Base-by-base conservation (phyloP, 2,888 invertebrate species). In the Colostygia pectinataria region DNA sequence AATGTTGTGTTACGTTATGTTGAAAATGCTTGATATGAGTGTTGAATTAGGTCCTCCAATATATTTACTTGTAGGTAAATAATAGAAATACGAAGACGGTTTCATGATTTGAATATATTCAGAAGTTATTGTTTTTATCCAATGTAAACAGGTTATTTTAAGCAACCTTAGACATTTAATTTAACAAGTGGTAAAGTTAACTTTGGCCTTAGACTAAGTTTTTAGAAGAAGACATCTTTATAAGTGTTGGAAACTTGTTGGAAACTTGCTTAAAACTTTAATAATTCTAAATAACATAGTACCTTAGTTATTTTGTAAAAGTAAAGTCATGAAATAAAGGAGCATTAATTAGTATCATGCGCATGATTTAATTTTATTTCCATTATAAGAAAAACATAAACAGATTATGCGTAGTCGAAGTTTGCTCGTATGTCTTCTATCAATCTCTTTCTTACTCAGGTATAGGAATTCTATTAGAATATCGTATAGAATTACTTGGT, bases 181-280 rank as follows among this genome's bases (percentile, higher is more conserved):
- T 66, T 57, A 59, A 66, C 56, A 61, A 65, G 59, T 57, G 54
- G 53, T 45, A 57, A 68, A 71, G 67, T 74, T 73, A 73, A 73
- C 70, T 73, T 71, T 63, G 59, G 25, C 57, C 62, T 56, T 54
- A 61, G 67, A 69, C 63, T 58, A 75, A 76, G 63, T 76, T 69
- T 65, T 66, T 63, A 71, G 61, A 65, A 71, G 61, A 65, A 70
- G 75, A 74, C 72, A 70, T 80, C 72, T 73, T 81, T 77, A 74
- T 65, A 75, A 70, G 66, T 75, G 72, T 77, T 73, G 39, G 20
- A 31, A 40, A 50, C 36, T 34, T 12, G 32, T 39, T 61, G 61
- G 42, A 74, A 80, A 68, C 80, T 79, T 67, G 55, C 55, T 33
- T 57, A 53, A 54, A 69, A 72, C 76, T 76, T 69, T 55, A 68